A percentile compares a stretch with the other conserved stretches of the same genome.
Evolutionary conservation across 2,888 invertebrate genomes (phyloP).

Genomic region (Hypsopygia costalis): DNA sequence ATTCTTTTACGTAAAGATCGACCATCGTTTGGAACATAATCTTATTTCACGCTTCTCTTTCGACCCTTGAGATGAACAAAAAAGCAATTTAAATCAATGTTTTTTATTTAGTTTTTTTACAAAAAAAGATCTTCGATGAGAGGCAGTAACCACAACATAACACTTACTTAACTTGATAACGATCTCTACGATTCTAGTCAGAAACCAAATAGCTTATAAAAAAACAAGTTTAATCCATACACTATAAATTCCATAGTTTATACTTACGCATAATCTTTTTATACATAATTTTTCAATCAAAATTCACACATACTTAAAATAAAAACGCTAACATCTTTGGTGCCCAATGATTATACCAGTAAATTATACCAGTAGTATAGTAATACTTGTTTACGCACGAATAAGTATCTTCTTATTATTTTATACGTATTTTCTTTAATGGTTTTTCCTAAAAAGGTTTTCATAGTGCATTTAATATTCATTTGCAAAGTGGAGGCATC

Average conservation of each 20-base stretch:
- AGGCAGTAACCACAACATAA: conserved; percentile 14
- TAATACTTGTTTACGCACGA: no score
- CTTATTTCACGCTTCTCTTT: conserved; percentile 49
- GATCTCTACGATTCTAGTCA: conserved; percentile 24
- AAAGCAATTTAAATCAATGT: conserved; percentile 33
- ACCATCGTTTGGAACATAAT: conserved; percentile 13
- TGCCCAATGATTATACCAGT: no score
- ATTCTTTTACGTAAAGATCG: neutral
- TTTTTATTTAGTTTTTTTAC: conserved; percentile 16
- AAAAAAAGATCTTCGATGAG: conserved; percentile 2
- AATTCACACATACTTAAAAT: no score
- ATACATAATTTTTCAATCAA: no score
- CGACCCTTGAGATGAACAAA: conserved; percentile 39
- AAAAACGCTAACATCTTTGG: no score
- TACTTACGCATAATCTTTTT: no score
- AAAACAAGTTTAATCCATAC: no score
- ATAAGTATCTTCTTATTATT: no score
- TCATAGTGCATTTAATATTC: neutral
- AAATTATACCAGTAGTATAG: no score
- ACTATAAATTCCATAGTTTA: no score
- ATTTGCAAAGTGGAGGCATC: conserved; percentile 5
- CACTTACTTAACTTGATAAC: conserved; percentile 29
- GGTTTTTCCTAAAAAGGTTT: no score
- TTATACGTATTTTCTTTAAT: no score
- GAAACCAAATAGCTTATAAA: neutral